A percentile compares a stretch with the other conserved stretches of the same genome.
These are phyloP conservation scores for Synergus japonicus DNA, from an alignment of 2,888 invertebrate species.

Conservation along the genomic window DNA sequence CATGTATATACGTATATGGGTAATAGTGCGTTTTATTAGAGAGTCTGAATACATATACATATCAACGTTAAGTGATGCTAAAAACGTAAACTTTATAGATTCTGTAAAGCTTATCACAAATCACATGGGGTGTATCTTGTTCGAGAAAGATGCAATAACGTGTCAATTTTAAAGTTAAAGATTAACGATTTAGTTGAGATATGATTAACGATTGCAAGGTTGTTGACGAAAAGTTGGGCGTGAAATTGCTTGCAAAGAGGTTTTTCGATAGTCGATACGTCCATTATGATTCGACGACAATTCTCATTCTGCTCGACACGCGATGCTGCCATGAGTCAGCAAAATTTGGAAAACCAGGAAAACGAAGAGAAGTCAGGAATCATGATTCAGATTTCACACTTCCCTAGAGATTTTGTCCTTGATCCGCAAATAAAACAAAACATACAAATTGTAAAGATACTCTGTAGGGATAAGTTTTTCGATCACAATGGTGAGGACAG, in stretches of 20 bases:
- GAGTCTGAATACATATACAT: no score
- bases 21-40: no score
- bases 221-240: not conserved
- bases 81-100: no score
- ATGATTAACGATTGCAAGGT: slow-evolving; percentile 1
- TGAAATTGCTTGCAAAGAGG: not conserved
- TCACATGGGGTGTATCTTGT: not conserved
- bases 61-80: no score
- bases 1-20: no score
- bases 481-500: not conserved
- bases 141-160: not conserved
- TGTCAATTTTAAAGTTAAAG: not conserved
- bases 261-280: not conserved
- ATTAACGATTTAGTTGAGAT: not conserved
- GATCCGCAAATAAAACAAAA: not conserved
- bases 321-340: slow-evolving; percentile 3
- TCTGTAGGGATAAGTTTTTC: not conserved
- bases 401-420: not conserved
- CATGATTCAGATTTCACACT: not conserved
- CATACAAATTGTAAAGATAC: not conserved
- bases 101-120: not conserved
- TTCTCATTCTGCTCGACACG: not conserved
- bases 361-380: slow-evolving; percentile 8
- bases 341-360: not conserved
- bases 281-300: not conserved